Percentiles rank a stretch among this genome's conserved stretches.
Evolutionary conservation across 2,113 vertebrate species (phyloP).

Genomic region (Erpornis zantholeuca): DNA sequence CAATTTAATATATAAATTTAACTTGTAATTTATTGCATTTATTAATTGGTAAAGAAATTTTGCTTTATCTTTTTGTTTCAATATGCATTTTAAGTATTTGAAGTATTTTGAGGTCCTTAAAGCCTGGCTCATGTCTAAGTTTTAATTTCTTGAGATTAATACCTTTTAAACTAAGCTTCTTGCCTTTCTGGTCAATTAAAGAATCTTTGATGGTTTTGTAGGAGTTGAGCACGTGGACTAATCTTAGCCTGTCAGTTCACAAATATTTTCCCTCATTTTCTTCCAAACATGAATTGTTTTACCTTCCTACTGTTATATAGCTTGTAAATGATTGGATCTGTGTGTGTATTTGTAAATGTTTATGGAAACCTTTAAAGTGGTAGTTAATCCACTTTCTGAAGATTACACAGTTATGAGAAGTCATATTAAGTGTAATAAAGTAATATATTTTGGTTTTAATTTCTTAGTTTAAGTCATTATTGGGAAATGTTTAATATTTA

Average conservation of each 20-base stretch:
- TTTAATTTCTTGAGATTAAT: not conserved
- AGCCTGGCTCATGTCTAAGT: not conserved
- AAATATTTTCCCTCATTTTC: not conserved
- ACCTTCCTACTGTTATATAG: not conserved
- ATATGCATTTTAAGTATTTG: not conserved
- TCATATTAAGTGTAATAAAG: not conserved
- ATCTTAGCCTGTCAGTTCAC: not conserved
- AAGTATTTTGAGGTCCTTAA: not conserved
- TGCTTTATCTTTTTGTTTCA: not conserved
- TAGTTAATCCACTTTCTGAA: not conserved
- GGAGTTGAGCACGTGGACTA: not conserved
- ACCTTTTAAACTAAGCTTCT: not conserved
- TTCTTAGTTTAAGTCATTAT: not conserved
- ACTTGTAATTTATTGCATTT: not conserved
- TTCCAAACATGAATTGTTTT: not conserved
- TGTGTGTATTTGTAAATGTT: not conserved
- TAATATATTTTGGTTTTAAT: not conserved
- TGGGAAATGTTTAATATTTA: not conserved
- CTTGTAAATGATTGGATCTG: not conserved
- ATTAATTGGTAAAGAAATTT: not conserved
- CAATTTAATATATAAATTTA: not conserved
- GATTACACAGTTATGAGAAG: not conserved
- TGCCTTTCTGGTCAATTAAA: not conserved
- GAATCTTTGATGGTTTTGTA: not conserved
- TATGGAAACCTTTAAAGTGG: not conserved